Evolutionary conservation across 2,888 invertebrate species (phyloP).

Genomic region (Aphrophora alni): DNA sequence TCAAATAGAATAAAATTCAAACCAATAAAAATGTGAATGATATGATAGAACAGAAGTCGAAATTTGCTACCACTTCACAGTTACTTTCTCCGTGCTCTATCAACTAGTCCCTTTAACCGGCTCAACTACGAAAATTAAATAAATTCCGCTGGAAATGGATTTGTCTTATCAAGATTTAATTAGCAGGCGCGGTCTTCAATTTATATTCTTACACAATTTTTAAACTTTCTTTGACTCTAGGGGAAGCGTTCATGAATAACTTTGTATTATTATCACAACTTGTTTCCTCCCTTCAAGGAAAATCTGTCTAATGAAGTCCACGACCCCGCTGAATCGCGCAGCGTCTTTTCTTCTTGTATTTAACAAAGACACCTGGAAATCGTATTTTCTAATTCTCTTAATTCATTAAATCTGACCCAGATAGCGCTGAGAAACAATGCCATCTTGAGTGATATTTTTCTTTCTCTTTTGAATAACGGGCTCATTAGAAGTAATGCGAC

Average conservation of each 20-base stretch:
- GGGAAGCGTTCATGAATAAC: not conserved
- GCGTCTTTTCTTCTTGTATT: not conserved
- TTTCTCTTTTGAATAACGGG: not conserved
- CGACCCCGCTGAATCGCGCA: not conserved
- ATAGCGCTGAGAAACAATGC: not conserved
- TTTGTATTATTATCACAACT: not conserved
- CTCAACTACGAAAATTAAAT: not conserved
- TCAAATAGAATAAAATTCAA: too few species aligned
- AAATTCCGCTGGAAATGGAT: not conserved
- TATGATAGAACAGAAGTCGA: too few species aligned
- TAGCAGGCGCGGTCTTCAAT: not conserved
- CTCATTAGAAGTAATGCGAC: not conserved
- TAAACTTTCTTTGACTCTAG: not conserved
- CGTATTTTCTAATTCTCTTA: too few species aligned
- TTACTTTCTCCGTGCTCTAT: too few species aligned
- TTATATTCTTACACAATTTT: constrained; percentile 1
- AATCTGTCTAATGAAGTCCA: not conserved
- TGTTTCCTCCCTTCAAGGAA: not conserved
- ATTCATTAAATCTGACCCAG: not conserved
- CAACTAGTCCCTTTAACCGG: too few species aligned
- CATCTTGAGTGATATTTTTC: not conserved
- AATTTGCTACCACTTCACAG: too few species aligned
- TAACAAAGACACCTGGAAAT: not conserved
- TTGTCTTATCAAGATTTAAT: constrained; percentile 6
- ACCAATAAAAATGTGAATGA: too few species aligned